Percentiles rank a stretch among this genome's conserved stretches.
Conservation (phyloP, 2,797 vertebrate species). For the Petrocephalus schoutedeni region DNA sequence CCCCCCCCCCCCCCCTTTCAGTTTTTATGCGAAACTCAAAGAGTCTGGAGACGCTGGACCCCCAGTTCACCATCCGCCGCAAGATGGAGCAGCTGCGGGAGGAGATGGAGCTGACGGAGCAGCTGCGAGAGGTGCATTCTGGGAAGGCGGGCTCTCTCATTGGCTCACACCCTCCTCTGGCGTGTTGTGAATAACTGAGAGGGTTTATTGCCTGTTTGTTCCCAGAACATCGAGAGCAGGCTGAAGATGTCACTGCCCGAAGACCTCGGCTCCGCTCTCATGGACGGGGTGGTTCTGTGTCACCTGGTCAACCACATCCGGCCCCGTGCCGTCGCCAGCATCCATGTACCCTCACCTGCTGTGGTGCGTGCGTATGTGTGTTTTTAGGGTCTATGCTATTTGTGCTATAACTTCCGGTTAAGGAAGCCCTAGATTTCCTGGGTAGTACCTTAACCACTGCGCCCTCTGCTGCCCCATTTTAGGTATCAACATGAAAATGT, state of each 20-base stretch:
- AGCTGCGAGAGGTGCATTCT: conserved; percentile 63
- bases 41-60: conserved; percentile 84
- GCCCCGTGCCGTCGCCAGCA: conserved; percentile 83
- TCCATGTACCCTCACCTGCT: conserved; percentile 89
- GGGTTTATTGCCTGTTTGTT: conserved; percentile 9
- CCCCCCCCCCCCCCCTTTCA: conserved; percentile 26
- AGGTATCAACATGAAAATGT: not conserved
- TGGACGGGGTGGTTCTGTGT: conserved; percentile 92
- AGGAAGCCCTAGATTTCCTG: not conserved
- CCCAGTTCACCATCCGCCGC: conserved; percentile 91
- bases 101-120: conserved; percentile 76
- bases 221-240: conserved; percentile 74
- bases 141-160: not conserved
- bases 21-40: conserved; percentile 81
- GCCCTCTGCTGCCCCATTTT: not conserved
- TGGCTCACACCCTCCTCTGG: not conserved
- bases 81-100: conserved; percentile 95
- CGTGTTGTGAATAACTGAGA: not conserved
- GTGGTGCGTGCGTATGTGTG: conserved; percentile 71
- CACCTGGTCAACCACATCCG: conserved; percentile 88
- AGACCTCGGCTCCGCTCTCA: conserved; percentile 83
- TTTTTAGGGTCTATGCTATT: not conserved
- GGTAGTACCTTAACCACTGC: not conserved
- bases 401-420: not conserved
- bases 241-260: conserved; percentile 83